Base-by-base conservation (phyloP, 2,113 vertebrate species). In the Beaufortia kweichowensis region DNA sequence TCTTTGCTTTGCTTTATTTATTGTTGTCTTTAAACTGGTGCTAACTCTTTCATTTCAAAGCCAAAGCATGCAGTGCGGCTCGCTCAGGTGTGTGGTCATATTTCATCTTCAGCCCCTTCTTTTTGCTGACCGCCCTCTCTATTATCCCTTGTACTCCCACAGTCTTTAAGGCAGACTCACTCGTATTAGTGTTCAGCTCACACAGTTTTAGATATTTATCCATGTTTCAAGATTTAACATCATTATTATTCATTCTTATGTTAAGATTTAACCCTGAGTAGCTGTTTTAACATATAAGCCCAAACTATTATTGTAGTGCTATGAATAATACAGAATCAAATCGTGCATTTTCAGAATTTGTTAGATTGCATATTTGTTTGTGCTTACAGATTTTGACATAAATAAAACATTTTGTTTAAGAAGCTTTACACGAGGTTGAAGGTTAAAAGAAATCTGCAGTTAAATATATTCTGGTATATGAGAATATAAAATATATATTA, bases 1-100 rank as follows among this genome's bases (percentile, higher is more conserved):
- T 4, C 24, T 14, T 17, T 48, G 3, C 11, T 48, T 46, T 28
- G 15, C 41, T 28, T 46, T 48, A 28, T 67, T 65, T 39, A 4
- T 48, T 28, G 24, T 67, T 48, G 64, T 67, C 24, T 67, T 67
- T 67, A 19, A 66, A 48, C 64, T 28, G 17, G 48, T 2, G 15
- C 64, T 48, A 28, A 28, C 23, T 66, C 24, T 26, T 46, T 66
- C 4, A 19, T 48, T 66, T 53, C n/a, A 46, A 66, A 28, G 17
- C 39, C 43, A 46, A 66, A 26, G 15, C 63, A 28, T 48, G 64
- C 64, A 66, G 41, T 26, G 4, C 9, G 1, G 24, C 2, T 48
- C 26, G 8, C 12, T 48, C 64, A 66, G 41, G 41, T 29, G 64
- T 66, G 21, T 53, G 19, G 28, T 53, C 43, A 53, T 68, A 14